These are phyloP conservation scores for Drosophila cardini DNA, from an alignment of 1,140 invertebrate species.

Conservation along the genomic window DNA sequence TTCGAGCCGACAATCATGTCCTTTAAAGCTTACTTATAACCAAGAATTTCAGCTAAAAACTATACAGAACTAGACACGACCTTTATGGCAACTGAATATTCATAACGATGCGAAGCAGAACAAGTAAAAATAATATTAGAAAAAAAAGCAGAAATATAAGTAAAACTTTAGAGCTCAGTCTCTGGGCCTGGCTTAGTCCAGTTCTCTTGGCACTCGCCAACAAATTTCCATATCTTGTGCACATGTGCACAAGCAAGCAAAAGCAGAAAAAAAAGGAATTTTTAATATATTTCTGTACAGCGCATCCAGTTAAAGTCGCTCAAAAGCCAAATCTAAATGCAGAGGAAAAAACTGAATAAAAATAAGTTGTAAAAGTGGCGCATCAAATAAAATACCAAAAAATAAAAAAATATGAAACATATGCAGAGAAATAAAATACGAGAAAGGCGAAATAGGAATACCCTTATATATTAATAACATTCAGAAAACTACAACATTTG, in stretches of 20 bases:
- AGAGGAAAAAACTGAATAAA: conserved; percentile 24
- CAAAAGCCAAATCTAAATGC: conserved; percentile 42
- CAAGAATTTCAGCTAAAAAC: background rate
- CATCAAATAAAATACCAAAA: conserved; percentile 25
- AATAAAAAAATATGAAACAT: background rate
- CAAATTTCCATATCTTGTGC: conserved; percentile 68
- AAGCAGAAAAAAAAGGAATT: background rate
- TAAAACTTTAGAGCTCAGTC: conserved; percentile 3
- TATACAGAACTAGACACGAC: conserved; percentile 7
- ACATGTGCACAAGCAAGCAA: conserved; percentile 35
- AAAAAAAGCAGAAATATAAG: background rate
- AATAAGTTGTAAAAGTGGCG: conserved; percentile 41
- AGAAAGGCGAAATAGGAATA: background rate
- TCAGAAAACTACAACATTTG: no score
- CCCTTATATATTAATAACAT: conserved; percentile 20
- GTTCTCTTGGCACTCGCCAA: conserved; percentile 36
- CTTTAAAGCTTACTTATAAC: conserved; percentile 1
- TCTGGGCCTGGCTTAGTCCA: conserved; percentile 31
- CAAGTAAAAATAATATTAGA: conserved; percentile 14
- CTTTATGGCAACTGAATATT: conserved; percentile 65
- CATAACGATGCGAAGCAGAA: conserved; percentile 50
- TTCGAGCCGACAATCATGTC: background rate
- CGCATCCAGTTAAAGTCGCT: conserved; percentile 36
- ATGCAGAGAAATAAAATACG: background rate
- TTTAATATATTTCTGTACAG: conserved; percentile 20